phyloP scores from a whole-genome alignment of 2,113 vertebrate genomes.

The Brachionichthys hirsutus region DNA sequence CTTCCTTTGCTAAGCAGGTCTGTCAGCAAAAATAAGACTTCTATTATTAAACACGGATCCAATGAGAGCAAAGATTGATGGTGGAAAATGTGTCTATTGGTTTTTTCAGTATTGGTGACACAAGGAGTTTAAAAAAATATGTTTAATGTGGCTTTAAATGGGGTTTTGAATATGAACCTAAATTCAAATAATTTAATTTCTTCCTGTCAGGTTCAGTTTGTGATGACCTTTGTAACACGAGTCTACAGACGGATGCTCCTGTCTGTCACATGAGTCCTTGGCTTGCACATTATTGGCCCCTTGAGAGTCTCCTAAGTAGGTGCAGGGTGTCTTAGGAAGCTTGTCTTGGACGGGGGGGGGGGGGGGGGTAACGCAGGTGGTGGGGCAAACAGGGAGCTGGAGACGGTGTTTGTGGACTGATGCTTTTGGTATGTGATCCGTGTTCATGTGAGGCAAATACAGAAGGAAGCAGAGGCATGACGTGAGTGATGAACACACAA shows the following conservation, averaged over 20 bases:
- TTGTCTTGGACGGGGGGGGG: conserved; percentile 38
- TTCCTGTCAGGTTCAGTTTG: too few species aligned
- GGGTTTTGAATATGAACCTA: neutral
- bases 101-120: too few species aligned
- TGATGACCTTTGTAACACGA: neutral
- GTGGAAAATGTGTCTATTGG: too few species aligned
- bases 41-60: too few species aligned
- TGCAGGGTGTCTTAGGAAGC: conserved; percentile 33
- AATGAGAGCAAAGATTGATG: too few species aligned
- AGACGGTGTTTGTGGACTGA: conserved; percentile 42
- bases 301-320: conserved; percentile 21
- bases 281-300: conserved; percentile 19
- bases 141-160: neutral
- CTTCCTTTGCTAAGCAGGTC: too few species aligned
- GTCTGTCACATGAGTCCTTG: conserved; percentile 10
- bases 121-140: neutral
- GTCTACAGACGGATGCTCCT: neutral
- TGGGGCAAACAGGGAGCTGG: conserved; percentile 46
- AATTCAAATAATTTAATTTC: neutral
- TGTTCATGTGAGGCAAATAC: conserved; percentile 33
- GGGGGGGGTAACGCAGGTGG: conserved; percentile 46
- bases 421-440: conserved; percentile 28
- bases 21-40: too few species aligned
- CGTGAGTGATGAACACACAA: conserved; percentile 45
- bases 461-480: conserved; percentile 52